A percentile compares a stretch with the other conserved stretches of the same genome.
Evolutionary conservation across 1,140 invertebrate species (phyloP).

Genomic region (Heterodera schachtii): DNA sequence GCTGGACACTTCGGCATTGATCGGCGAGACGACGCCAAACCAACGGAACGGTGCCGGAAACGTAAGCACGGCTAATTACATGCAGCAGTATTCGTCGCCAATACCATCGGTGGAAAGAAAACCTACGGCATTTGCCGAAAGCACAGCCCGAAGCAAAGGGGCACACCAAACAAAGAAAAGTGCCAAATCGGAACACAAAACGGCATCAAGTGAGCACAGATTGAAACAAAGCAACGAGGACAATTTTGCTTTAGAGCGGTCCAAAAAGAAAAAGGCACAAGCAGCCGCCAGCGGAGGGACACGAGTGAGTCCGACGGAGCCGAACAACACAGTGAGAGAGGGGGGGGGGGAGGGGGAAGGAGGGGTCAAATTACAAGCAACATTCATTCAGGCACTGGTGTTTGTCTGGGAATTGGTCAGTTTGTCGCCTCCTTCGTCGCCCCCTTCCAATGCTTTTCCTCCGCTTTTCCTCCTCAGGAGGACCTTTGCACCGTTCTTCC

Average conservation of each 20-base stretch:
- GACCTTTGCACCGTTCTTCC: slow-evolving; percentile 22
- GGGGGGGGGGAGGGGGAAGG: neutral
- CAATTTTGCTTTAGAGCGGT: neutral
- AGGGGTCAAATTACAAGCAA: neutral
- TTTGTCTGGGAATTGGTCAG: slow-evolving; percentile 30
- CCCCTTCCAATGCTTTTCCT: neutral
- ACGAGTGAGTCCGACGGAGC: neutral
- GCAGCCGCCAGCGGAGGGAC: neutral
- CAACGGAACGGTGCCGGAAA: neutral
- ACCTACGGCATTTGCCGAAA: neutral
- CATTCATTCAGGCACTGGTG: slow-evolving; percentile 4
- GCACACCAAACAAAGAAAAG: neutral
- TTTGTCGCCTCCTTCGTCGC: neutral
- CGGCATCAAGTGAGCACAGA: slow-evolving; percentile 7
- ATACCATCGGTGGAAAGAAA: neutral
- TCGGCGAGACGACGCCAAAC: neutral
- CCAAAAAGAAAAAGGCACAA: slow-evolving; percentile 10
- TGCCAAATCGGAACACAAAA: neutral
- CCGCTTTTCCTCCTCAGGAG: slow-evolving; percentile 7
- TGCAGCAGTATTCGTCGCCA: neutral
- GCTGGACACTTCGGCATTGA: neutral
- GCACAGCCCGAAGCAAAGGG: neutral
- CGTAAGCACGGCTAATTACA: neutral
- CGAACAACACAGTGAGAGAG: neutral
- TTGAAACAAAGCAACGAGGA: neutral